Evolutionary conservation across 2,797 vertebrate genomes (phyloP), one percentile per base, ranked within the genome.

Genomic region (Anabacerthia variegaticeps): DNA sequence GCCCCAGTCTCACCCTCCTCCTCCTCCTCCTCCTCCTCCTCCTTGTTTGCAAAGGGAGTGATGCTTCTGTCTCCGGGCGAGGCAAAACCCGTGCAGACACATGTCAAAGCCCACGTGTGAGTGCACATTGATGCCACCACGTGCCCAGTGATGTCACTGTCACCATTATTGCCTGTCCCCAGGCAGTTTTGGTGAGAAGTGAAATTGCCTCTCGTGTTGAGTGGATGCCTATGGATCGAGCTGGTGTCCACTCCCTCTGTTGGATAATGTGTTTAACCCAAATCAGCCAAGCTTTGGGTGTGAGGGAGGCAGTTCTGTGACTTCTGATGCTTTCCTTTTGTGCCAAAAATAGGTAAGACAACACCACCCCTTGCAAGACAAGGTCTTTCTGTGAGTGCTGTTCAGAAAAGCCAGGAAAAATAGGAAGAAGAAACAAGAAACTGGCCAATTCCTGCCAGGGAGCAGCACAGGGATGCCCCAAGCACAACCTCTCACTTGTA

Each of bases 71-170:
- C 23, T 44, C 44, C 39, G 55, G 55, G 51, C 0, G 0, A 34
- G 77, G 20, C 24, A 66, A 23, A 85, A 6, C 49, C 55, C 0
- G 0, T 6, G 17, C 36, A 63, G 37, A 28, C 43, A 8, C 1
- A 0, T 0, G 72, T 54, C 17, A 79, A 55, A 37, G 27, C 19
- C 36, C 44, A 1, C 0, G 8, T 34, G 26, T 36, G 67, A n/a
- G 48, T 1, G 18, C 27, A 9, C 12, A 0, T 0, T 0, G 26
- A 20, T 49, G 48, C 14, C 5, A 21, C 39, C 71, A 2, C 2
- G 0, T 12, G 67, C 0, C 0, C 3, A 4, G 6, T 0, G 22
- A 11, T 32, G 54, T 21, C 88, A 41, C 72, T 5, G 48, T 36
- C 16, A 58, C 41, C 6, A 0, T 3, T 30, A 2, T 3, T 1